A percentile compares a stretch with the other conserved stretches of the same genome.
Conservation (phyloP, 2,888 invertebrate genomes). For the Rhopalosiphum nymphaeae region DNA sequence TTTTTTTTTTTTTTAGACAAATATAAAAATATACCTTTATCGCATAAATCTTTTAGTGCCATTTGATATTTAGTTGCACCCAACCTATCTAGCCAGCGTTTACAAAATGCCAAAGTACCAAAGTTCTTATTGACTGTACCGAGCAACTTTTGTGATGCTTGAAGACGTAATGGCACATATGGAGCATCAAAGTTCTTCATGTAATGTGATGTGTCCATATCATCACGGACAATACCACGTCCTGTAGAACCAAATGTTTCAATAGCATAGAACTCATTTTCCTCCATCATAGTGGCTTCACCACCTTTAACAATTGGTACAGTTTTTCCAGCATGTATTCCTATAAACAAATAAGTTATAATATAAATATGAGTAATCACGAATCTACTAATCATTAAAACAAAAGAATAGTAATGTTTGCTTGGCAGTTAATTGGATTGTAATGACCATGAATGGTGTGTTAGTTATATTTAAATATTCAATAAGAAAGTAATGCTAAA, state of each 20-base stretch:
- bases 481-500: not conserved
- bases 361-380: not conserved
- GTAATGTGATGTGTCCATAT: conserved; percentile 99
- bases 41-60: conserved; percentile 98
- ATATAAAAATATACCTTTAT: conserved; percentile 77
- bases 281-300: conserved; percentile 98
- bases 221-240: conserved; percentile 93
- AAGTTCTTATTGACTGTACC: conserved; percentile 96
- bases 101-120: conserved; percentile 97
- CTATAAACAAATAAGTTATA: conserved; percentile 70
- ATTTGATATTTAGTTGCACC: conserved; percentile 98
- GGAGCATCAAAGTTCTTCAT: conserved; percentile 98
- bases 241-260: conserved; percentile 99
- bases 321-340: conserved; percentile 96
- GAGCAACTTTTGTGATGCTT: conserved; percentile 92
- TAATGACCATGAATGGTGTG: not conserved
- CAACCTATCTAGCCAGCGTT: conserved; percentile 97
- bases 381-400: not conserved
- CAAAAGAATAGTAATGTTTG: not conserved
- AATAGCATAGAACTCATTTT: conserved; percentile 98
- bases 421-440: not conserved
- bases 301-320: conserved; percentile 99
- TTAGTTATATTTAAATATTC: not conserved
- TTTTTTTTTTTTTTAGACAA: not conserved
- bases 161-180: conserved; percentile 91